Evolutionary conservation across 2,113 vertebrate genomes (phyloP), one percentile per base, ranked within the genome.

Genomic region (Promerops cafer): DNA sequence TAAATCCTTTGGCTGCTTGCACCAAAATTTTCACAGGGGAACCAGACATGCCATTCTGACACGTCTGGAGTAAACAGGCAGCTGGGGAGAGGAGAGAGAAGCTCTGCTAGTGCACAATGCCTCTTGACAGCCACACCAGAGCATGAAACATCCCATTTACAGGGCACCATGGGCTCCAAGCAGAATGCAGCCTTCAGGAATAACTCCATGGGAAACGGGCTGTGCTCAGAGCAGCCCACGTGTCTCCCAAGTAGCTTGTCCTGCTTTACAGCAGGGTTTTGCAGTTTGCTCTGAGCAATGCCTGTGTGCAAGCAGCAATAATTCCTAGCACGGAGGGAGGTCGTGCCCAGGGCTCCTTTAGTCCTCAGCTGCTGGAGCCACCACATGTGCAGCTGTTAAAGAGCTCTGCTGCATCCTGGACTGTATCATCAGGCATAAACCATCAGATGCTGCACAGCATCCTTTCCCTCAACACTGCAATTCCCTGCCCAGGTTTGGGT

Each of bases 1-100:
- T 63, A 94, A 96, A 94, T 96, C 83, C 86, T 84, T 89, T 84
- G 60, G 39, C 93, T 96, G 64, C 87, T 89, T 74, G 59, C 89
- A 64, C 80, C 17, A 19, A 18, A 64, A 94, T 90, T 92, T 92
- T 91, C 91, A 87, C 72, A 30, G 39, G 35, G 68, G 56, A 68
- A 40, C 44, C 9, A 92, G 83, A 50, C 12, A 2, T 53, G 59
- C 66, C 42, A 24, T 89, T 87, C 87, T 95, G 80, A 83, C 54
- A 74, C 81, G 82, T 42, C 42, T 81, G 56, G 68, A 78, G 35
- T 75, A 88, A 94, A 77, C 52, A 92, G 47, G 75, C 68, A 93
- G 47, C 59, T 57, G 27, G 64, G 83, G 60, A 90, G 71, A 77
- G 50, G 45, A 82, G 72, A 61, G 53, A 87, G 68, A 57, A 86